These are phyloP conservation scores for Acanthosoma haemorrhoidale DNA, from an alignment of 2,888 invertebrate genomes.

Conservation along the genomic window DNA sequence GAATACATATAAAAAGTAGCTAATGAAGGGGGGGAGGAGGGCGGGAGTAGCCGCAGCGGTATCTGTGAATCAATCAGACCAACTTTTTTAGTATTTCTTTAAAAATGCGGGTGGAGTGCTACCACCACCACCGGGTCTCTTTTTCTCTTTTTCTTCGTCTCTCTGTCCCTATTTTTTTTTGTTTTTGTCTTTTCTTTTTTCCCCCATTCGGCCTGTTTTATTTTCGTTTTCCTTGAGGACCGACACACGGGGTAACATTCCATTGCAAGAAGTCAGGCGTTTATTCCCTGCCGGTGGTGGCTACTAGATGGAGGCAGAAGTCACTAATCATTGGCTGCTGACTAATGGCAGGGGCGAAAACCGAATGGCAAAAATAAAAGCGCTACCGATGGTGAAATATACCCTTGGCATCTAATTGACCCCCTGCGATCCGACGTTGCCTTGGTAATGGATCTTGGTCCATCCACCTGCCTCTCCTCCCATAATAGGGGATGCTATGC, in stretches of 20 bases:
- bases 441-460: neutral
- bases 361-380: neutral
- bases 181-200: slow-evolving; percentile 9
- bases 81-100: slow-evolving; percentile 28
- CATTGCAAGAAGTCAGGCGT: slow-evolving; percentile 8
- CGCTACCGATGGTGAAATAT: slow-evolving; percentile 5
- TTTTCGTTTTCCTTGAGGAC: slow-evolving; percentile 4
- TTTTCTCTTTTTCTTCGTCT: slow-evolving; percentile 11
- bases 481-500: neutral
- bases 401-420: neutral
- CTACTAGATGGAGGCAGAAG: slow-evolving; percentile 7
- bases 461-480: neutral
- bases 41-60: neutral
- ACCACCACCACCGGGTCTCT: slow-evolving; percentile 5
- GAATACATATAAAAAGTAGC: slow-evolving; percentile 11
- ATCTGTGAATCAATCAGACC: slow-evolving; percentile 26
- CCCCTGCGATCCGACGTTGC: neutral
- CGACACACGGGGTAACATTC: slow-evolving; percentile 23
- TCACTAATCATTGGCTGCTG: neutral
- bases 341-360: neutral
- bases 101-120: slow-evolving; percentile 24
- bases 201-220: neutral
- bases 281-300: slow-evolving; percentile 12
- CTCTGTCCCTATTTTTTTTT: slow-evolving; percentile 12
- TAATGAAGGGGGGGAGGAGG: slow-evolving; percentile 11